Evolutionary conservation across 2,888 invertebrate species (phyloP).

Genomic region (Doris montereyensis): DNA sequence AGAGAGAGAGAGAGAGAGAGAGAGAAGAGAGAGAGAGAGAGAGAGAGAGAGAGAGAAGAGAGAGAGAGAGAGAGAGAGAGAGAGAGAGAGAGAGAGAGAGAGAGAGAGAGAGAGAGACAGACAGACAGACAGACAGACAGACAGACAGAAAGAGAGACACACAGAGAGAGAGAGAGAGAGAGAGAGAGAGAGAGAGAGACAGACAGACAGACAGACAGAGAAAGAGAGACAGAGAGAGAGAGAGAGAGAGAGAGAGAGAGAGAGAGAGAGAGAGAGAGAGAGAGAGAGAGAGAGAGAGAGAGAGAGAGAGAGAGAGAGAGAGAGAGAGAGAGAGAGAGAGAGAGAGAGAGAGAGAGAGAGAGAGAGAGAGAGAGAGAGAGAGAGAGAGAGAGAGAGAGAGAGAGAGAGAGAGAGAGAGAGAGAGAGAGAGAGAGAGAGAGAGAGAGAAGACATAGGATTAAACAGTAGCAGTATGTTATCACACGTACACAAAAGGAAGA

Average conservation of each 20-base stretch:
- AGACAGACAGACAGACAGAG: no score
- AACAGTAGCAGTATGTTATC: background rate
- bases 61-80: background rate
- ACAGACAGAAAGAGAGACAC: no score
- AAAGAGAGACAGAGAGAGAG: no score
- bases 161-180: background rate
- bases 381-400: background rate
- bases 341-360: no score
- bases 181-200: background rate
- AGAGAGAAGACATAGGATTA: background rate
- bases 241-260: no score
- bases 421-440: conserved; percentile 28
- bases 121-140: no score
- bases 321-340: no score
- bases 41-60: background rate
- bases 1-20: background rate
- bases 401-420: conserved; percentile 5
- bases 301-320: no score
- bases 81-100: conserved; percentile 7
- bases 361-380: background rate
- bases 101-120: no score
- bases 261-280: no score
- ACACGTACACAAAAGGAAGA: background rate
- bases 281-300: no score
- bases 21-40: background rate